Conservation (phyloP, 2,888 invertebrate genomes). For the Eristalinus aeneus region DNA sequence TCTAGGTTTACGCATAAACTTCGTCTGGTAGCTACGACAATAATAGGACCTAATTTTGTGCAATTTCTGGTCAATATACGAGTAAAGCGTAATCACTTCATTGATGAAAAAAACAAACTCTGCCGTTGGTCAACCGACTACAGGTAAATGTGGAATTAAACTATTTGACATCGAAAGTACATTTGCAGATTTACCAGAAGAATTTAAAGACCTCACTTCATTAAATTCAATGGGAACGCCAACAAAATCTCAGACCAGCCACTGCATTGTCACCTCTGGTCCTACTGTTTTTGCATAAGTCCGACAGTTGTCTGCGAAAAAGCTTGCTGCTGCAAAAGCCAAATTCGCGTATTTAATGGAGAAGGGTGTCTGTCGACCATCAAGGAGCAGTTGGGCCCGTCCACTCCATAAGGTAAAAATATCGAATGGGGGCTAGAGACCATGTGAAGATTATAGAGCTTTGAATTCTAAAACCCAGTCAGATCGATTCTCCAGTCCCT, state of each 20-base stretch:
- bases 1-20: constrained; percentile 4
- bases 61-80: constrained; percentile 15
- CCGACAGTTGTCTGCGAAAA: neutral
- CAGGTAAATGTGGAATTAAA: neutral
- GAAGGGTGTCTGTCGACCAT: constrained; percentile 34
- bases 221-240: neutral
- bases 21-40: constrained; percentile 15
- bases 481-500: neutral
- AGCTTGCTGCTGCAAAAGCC: constrained; percentile 9
- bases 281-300: neutral
- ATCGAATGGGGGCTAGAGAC: neutral
- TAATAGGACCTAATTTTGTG: constrained; percentile 38
- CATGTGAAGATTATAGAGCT: constrained; percentile 16
- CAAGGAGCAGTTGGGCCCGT: constrained; percentile 11
- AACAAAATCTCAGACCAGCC: neutral
- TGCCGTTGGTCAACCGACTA: neutral
- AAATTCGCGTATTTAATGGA: constrained; percentile 16
- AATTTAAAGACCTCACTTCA: neutral
- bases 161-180: neutral
- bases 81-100: neutral
- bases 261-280: neutral
- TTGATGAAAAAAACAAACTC: too few relatives aligned
- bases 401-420: constrained; percentile 13
- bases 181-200: neutral
- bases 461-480: constrained; percentile 5